These are phyloP conservation scores for Agelas oroides DNA, from an alignment of 37 sponge, comb jelly and placozoan species.

Conservation along the genomic window DNA sequence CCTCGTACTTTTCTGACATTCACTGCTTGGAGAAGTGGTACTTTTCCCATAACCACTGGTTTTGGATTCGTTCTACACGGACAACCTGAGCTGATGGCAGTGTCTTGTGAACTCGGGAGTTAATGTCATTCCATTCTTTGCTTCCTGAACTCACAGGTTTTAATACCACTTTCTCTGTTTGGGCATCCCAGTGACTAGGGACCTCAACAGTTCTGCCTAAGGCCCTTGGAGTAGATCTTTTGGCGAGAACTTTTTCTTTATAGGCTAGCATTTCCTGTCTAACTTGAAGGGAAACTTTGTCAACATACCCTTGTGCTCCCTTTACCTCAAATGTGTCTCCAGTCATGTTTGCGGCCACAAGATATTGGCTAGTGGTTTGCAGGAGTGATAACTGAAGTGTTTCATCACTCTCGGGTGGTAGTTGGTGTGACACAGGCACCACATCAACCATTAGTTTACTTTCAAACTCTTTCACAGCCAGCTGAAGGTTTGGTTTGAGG, in stretches of 20 bases:
- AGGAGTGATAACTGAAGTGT: not conserved
- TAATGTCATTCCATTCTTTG: slow-evolving; percentile 39
- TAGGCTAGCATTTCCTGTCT: slow-evolving; percentile 8
- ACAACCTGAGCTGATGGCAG: slow-evolving; percentile 25
- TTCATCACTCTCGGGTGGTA: not conserved
- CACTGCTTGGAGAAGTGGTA: slow-evolving; percentile 38
- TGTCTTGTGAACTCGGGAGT: slow-evolving; percentile 21
- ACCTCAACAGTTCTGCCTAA: not conserved
- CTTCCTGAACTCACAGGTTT: not conserved
- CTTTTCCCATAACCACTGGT: slow-evolving; percentile 77
- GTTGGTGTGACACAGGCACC: not conserved
- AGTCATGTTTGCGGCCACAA: not conserved
- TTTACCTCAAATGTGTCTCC: not conserved
- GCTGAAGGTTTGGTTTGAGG: not conserved
- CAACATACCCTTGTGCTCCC: not conserved
- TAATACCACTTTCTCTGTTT: slow-evolving; percentile 1
- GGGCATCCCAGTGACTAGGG: slow-evolving; percentile 46
- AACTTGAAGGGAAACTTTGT: not conserved
- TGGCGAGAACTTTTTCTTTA: no score
- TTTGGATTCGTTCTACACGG: slow-evolving; percentile 70
- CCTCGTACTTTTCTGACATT: slow-evolving; percentile 49
- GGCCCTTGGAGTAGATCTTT: not conserved
- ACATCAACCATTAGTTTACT: not conserved
- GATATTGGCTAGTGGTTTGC: not conserved
- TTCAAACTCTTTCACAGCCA: not conserved